Base-by-base conservation (phyloP, 2,113 vertebrate genomes). In the Lates calcarifer region DNA sequence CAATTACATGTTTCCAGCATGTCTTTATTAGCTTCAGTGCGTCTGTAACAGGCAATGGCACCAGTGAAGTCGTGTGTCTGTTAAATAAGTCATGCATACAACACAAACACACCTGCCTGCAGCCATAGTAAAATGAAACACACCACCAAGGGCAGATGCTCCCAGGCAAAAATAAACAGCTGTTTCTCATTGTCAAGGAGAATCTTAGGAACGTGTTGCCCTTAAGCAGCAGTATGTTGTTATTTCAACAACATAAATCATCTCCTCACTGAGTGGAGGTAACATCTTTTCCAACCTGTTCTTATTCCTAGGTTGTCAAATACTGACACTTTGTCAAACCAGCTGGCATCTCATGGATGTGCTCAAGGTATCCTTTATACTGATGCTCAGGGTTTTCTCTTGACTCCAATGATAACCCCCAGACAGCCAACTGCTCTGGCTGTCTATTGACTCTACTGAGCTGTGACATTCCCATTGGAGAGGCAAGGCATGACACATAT, bases 41-140 rank as follows among this genome's bases (percentile, higher is more conserved):
- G 14, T 57, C 49, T 37, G 31, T 62, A 29, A 64, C 58, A 66
- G 58, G n/a, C 73, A 69, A 67, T 35, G 31, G 41, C 74, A 69
- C 39, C 64, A 71, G 45, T 71, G 69, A 71, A 74, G 53, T 67
- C 63, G 18, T 26, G 1, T 62, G 68, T 79, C 74, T 84, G 70
- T 85, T 86, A 79, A 89, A 89, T 90, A 87, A 92, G 87, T 88
- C 82, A 87, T 79, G 74, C 78, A 74, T 75, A 79, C 70, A 83
- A 60, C 71, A 83, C 24, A 85, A 57, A 72, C 65, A 76, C 72
- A 83, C 68, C 60, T 81, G 57, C 86, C 79, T 74, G 55, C 55
- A 82, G 82, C 66, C 58, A 79, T 68, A 69, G 26, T 67, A 73
- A 88, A 86, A 86, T 60, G 71, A 88, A 89, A 84, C 68, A 85